Evolutionary conservation across 2,888 invertebrate genomes (phyloP), one percentile per base, ranked within the genome.

Genomic region (Melitaea athalia): DNA sequence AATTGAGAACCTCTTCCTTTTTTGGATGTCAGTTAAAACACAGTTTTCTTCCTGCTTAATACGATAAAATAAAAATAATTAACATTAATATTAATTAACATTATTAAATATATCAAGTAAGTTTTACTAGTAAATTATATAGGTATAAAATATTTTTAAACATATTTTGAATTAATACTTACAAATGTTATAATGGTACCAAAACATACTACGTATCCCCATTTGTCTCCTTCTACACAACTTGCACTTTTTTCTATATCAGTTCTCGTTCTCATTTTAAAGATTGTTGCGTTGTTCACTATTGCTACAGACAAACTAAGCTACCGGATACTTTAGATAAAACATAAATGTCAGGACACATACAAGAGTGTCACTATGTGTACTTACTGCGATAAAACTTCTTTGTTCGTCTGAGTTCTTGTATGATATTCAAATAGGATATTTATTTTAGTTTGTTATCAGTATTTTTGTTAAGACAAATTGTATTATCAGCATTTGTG

Each of bases 131-230:
- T 38, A 7, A 5, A 0, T 5, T 38, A 5, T 5, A 3, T 45
- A 45, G 2, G 4, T 45, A 14, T 12, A 2, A 43, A 11, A 45
- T 45, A 45, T 45, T 11, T n/a, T n/a, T 49, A n/a, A 49, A 49
- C 5, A 6, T n/a, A 14, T 12, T 49, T 49, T n/a, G 3, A n/a
- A 49, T n/a, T n/a, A n/a, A 45, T 77, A 91, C 95, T 95, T 84
- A 95, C 95, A 82, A 95, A 95, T 60, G 94, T 94, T 38, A 95
- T 82, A 59, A 94, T 89, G 67, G 94, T 93, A 24, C 95, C 95
- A 31, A 95, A 81, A 59, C 95, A 94, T 45, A 95, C 94, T 63
- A 94, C 87, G 85, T 95, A 95, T 5, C 95, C 95, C 95, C 95
- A 95, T 17, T 70, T 74, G 57, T 83, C 82, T n/a, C 47, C 77